A percentile compares a stretch with the other conserved stretches of the same genome.
phyloP scores from a whole-genome alignment of 2,888 invertebrate species.

The Ochropleura leucogaster region DNA sequence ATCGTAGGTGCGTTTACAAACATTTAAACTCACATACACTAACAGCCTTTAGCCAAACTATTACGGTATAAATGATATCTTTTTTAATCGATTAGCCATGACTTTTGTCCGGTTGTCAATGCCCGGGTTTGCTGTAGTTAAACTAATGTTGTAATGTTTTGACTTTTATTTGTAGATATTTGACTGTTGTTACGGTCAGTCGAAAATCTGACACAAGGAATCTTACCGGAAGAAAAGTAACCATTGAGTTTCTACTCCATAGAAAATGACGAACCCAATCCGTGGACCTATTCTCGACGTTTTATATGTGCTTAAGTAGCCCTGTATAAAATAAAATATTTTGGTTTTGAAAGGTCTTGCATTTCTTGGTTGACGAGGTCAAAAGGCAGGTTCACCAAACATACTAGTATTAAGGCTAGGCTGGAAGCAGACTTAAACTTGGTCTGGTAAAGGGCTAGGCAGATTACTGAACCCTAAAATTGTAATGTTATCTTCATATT shows the following conservation, averaged over 20 bases:
- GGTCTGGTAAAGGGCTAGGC: background rate
- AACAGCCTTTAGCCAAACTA: too few relatives aligned
- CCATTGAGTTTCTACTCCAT: too few relatives aligned
- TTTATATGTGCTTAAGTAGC: too few relatives aligned
- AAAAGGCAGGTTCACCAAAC: background rate
- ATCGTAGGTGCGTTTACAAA: too few relatives aligned
- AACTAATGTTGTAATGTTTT: background rate
- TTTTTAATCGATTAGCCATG: background rate
- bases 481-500: constrained; percentile 19
- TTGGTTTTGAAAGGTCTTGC: background rate
- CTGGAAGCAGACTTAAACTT: background rate
- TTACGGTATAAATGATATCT: background rate
- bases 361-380: background rate
- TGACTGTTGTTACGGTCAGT: background rate
- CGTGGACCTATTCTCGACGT: too few relatives aligned
- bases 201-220: background rate
- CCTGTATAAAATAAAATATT: too few relatives aligned
- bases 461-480: constrained; percentile 13
- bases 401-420: background rate
- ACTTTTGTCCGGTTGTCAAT: background rate
- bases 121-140: background rate
- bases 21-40: too few relatives aligned
- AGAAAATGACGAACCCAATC: too few relatives aligned
- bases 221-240: background rate
- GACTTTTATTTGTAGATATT: background rate